Evolutionary conservation across 2,113 vertebrate species (phyloP), one percentile per base, ranked within the genome.

Genomic region (Anoplopoma fimbria): DNA sequence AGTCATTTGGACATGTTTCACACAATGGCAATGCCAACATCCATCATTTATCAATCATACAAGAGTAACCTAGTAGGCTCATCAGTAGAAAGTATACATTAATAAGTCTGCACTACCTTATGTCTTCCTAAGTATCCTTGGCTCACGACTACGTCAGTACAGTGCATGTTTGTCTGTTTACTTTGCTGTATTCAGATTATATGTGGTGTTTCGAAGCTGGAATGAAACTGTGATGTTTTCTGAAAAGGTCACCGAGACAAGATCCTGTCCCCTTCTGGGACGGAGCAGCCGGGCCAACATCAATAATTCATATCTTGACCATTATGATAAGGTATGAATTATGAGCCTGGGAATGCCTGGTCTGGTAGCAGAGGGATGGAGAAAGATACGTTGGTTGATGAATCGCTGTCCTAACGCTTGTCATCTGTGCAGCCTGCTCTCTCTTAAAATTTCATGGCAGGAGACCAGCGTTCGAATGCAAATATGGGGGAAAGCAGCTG

Each of bases 271-370:
- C 71, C 64, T 33, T 70, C 70, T 47, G 47, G 47, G 70, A 78
- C 10, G 1, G 58, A 70, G 87, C 79, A 79, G 47, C 68, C 57
- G 55, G 69, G 77, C 61, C 64, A 6, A 45, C 88, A 92, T 91
- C 69, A 86, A 88, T 88, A 81, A 89, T 89, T 88, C 77, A 89
- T 69, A 36, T 73, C 71, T 49, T 76, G 68, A 78, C 69, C 69
- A 85, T 87, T 83, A 47, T 47, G 45, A 78, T 60, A 82, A 65
- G 80, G 58, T 72, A 12, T 51, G 77, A 83, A 67, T 75, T 74
- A 73, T 75, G 69, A 77, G 68, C 55, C 15, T 14, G 81, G 77
- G 73, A 82, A 82, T 82, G 74, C 67, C 84, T 83, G 57, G n/a
- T 69, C 67, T 65, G 38, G 67, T 62, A 51, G 60, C 31, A 17